These are phyloP conservation scores for Acinonyx jubatus DNA, from an alignment of 2,113 vertebrate genomes.

Conservation along the genomic window DNA sequence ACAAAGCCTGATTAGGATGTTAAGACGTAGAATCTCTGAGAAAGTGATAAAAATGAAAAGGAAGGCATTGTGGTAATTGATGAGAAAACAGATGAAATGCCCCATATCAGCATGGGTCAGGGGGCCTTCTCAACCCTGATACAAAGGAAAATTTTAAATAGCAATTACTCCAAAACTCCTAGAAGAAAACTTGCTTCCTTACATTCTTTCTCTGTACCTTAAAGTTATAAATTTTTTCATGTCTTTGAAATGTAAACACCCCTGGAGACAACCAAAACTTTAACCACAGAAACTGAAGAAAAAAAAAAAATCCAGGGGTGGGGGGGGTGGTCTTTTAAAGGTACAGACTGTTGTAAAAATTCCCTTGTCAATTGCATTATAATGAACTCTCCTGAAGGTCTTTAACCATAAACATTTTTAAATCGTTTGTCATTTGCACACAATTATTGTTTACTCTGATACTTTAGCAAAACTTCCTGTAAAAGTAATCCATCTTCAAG, in stretches of 20 bases:
- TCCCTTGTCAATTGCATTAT: background rate
- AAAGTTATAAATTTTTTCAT: background rate
- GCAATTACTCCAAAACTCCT: background rate
- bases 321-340: background rate
- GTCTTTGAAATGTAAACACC: background rate
- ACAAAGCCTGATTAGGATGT: background rate
- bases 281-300: background rate
- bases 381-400: background rate
- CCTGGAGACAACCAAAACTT: background rate
- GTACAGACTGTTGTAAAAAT: background rate
- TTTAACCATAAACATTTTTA: background rate
- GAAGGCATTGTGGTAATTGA: background rate
- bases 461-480: background rate
- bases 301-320: background rate
- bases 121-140: no score
- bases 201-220: background rate
- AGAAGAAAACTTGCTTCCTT: background rate
- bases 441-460: background rate
- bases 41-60: background rate
- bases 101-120: background rate
- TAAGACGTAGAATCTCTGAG: background rate
- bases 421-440: background rate
- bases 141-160: background rate
- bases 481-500: background rate
- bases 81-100: background rate